Percentiles rank a stretch among this genome's conserved stretches.
These are phyloP conservation scores for Hyperopisus bebe DNA, from an alignment of 2,113 vertebrate species.

Conservation along the genomic window DNA sequence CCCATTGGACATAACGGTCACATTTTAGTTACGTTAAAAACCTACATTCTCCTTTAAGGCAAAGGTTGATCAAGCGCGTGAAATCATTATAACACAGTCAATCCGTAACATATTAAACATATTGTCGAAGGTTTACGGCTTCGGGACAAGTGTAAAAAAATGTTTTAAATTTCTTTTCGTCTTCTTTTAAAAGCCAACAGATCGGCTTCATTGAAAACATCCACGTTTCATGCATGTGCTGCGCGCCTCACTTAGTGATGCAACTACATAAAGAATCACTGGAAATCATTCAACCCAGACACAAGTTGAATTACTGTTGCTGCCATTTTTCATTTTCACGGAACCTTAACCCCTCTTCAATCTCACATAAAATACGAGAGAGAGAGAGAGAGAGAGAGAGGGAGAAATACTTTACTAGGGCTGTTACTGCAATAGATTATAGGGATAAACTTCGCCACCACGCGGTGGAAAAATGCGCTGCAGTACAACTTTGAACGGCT, in stretches of 20 bases:
- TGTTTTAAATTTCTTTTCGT: not conserved
- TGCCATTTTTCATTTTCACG: not conserved
- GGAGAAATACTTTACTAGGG: not conserved
- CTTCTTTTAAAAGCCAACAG: not conserved
- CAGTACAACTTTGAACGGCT: not conserved
- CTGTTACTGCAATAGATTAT: not conserved
- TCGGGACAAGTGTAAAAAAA: not conserved
- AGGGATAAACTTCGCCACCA: constrained; percentile 3
- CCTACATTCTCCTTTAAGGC: not conserved
- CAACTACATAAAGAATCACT: not conserved
- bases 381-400: not conserved
- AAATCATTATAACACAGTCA: not conserved
- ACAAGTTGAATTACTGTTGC: not conserved
- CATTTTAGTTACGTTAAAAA: not conserved
- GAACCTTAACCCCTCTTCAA: not conserved
- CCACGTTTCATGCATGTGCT: not conserved
- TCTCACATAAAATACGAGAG: not conserved
- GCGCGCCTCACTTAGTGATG: not conserved
- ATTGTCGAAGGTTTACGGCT: not conserved
- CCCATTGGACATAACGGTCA: not conserved
- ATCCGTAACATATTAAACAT: not conserved
- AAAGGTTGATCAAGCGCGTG: not conserved
- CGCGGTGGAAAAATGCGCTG: constrained; percentile 15
- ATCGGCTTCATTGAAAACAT: not conserved
- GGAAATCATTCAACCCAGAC: not conserved